Conservation (phyloP, 2,797 vertebrate genomes). For the Heterohyrax brucei region DNA sequence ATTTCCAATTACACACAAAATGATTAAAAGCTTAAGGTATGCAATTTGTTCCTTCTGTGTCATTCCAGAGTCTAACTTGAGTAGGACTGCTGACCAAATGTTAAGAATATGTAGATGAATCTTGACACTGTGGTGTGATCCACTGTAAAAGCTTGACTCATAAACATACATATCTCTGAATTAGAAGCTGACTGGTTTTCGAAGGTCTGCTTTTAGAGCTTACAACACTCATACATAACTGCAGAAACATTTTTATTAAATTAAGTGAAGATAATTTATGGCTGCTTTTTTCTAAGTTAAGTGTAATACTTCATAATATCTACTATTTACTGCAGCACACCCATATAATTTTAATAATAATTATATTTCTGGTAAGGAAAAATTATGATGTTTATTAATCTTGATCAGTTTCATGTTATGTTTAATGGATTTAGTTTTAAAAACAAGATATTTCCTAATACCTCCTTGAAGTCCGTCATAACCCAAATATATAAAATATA, state of each 20-base stretch:
- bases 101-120: slow-evolving; percentile 48
- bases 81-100: background rate
- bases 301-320: background rate
- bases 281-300: background rate
- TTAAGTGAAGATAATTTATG: background rate
- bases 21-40: background rate
- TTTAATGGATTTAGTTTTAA: background rate
- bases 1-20: slow-evolving; percentile 50
- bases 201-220: slow-evolving; percentile 11
- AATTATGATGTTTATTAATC: background rate
- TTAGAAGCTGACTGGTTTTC: background rate
- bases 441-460: background rate
- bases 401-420: background rate
- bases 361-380: background rate
- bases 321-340: background rate
- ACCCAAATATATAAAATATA: too few species aligned
- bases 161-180: background rate
- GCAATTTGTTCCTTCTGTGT: background rate
- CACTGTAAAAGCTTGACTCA: background rate
- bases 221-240: background rate
- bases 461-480: too few species aligned
- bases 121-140: background rate
- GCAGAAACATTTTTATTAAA: slow-evolving; percentile 29
- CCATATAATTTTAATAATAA: slow-evolving; percentile 17
- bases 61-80: slow-evolving; percentile 16